phyloP scores from a whole-genome alignment of 2,797 vertebrate genomes.

The Mormyrus proboscirostris region DNA sequence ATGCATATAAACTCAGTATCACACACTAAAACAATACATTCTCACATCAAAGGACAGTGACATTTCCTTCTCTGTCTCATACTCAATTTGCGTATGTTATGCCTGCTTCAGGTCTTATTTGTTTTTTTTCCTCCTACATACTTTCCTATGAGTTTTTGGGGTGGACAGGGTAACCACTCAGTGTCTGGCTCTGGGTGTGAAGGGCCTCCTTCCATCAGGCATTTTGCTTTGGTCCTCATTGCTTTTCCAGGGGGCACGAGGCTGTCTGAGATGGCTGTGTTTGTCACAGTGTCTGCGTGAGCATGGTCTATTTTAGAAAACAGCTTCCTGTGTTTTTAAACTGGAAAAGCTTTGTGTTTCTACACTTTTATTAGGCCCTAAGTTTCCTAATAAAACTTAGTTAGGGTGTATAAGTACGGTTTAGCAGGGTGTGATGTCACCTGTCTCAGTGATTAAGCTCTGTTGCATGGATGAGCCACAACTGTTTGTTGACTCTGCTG shows the following conservation, averaged over 20 bases:
- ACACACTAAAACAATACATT: not conserved
- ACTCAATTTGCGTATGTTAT: not conserved
- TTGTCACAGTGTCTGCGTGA: not conserved
- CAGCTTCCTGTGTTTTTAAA: not conserved
- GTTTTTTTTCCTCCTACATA: not conserved
- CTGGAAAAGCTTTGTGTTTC: not conserved
- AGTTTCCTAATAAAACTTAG: not conserved
- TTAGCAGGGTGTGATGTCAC: not conserved
- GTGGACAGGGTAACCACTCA: not conserved
- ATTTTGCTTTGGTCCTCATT: not conserved
- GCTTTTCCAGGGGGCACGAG: not conserved
- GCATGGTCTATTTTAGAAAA: not conserved
- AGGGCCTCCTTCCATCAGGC: not conserved
- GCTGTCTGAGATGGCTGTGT: not conserved
- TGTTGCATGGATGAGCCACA: not conserved
- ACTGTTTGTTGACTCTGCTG: not conserved
- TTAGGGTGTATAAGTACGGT: not conserved
- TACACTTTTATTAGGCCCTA: not conserved
- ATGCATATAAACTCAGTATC: not conserved
- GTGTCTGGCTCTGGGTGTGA: not conserved
- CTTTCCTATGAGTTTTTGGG: not conserved
- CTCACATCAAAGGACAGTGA: not conserved
- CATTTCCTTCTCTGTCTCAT: not conserved
- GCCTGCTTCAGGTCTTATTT: not conserved
- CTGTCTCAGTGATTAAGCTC: not conserved